Evolutionary conservation across 2,888 invertebrate genomes (phyloP), one percentile per base, ranked within the genome.

Genomic region (Microctonus hyperodae): DNA sequence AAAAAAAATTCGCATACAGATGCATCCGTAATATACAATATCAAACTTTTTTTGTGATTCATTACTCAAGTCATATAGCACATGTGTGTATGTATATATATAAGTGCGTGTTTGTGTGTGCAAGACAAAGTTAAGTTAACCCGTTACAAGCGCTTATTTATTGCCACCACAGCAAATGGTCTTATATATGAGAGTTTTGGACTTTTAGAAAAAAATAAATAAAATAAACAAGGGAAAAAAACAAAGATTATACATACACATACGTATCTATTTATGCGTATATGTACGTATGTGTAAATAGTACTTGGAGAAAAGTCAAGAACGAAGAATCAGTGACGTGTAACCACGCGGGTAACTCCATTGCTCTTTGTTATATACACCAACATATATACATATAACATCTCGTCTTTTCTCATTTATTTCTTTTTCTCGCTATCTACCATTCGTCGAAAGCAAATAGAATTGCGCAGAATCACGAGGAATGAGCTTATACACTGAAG

Each of bases 301-400:
- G 50, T 50, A 9, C 33, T 48, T 25, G 28, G 44, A 64, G 64
- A 50, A 65, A 70, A 65, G 59, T 65, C 51, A 40, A 55, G 64
- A 62, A 68, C 65, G 58, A 60, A 64, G 68, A 71, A 70, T 69
- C 65, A 70, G 66, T 67, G 63, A 70, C 63, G 68, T 67, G 64
- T 59, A 48, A 64, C 57, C 31, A 64, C 63, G 50, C 44, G 44
- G 7, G 64, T 66, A 71, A 67, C 68, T 66, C 67, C 65, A 66
- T 71, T 62, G 62, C 56, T 64, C 63, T 57, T 66, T 64, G 68
- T 64, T 65, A 44, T 44, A n/a, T 16, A 44, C 44, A 44, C n/a
- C 13, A 4, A 13, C 7, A 44, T 20, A 16, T 44, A 44, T 16
- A 44, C 35, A 22, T 25, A 33, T 22, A 51, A 35, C 22, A 31